Conservation (phyloP, 2,113 vertebrate genomes). For the Halichoerus grypus region DNA sequence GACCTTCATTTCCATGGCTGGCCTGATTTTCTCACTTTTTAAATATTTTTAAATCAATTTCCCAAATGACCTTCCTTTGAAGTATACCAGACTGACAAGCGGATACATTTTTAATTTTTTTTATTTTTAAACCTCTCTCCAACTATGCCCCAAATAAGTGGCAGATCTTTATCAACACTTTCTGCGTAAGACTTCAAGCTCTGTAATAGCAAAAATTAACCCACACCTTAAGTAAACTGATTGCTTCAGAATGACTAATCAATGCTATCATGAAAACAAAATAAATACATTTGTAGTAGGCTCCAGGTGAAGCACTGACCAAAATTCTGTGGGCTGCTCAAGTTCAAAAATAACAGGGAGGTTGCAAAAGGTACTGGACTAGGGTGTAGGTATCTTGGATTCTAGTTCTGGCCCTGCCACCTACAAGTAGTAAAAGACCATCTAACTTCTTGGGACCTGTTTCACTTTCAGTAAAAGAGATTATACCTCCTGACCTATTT, state of each 20-base stretch:
- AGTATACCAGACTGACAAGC: not conserved
- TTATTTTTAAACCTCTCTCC: not conserved
- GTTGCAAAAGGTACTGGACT: not conserved
- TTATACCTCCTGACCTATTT: not conserved
- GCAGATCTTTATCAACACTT: constrained; percentile 4
- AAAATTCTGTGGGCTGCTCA: not conserved
- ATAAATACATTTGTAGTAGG: not conserved
- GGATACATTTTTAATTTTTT: not conserved
- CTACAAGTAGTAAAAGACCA: not conserved
- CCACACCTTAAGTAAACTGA: not conserved
- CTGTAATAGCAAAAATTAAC: constrained; percentile 7
- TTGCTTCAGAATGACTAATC: constrained; percentile 3
- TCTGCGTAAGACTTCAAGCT: not conserved
- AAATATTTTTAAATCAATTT: constrained; percentile 38
- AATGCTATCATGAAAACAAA: not conserved
- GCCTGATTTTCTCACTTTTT: not conserved
- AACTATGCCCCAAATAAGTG: not conserved
- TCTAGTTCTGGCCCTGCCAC: not conserved
- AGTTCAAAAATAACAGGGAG: not conserved
- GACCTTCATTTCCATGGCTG: constrained; percentile 46
- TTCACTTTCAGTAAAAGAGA: not conserved
- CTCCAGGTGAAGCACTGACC: not conserved
- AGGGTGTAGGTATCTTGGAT: not conserved
- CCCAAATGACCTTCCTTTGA: constrained; percentile 47
- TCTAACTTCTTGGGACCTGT: not conserved